phyloP scores from a whole-genome alignment of 1,140 invertebrate species.

The Diuraphis noxia region DNA sequence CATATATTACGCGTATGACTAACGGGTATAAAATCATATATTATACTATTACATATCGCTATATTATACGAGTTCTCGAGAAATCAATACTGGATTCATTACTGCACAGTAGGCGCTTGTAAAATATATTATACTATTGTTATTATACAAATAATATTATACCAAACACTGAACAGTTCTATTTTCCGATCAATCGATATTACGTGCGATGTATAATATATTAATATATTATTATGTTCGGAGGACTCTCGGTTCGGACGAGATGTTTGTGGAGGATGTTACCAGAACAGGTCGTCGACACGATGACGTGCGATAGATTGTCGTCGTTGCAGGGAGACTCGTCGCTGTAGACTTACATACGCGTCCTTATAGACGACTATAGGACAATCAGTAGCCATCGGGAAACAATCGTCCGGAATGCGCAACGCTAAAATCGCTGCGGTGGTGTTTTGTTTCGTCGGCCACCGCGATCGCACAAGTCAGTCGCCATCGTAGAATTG shows the following conservation, averaged over 20 bases:
- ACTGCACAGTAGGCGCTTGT: not conserved
- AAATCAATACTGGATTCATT: not conserved
- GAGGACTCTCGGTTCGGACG: not conserved
- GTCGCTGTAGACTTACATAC: not conserved
- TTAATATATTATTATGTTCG: not conserved
- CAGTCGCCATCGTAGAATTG: no score
- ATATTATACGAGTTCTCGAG: not conserved
- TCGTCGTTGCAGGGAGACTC: not conserved
- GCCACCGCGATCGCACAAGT: not conserved
- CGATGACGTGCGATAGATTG: not conserved
- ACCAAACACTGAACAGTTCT: not conserved
- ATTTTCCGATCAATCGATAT: not conserved
- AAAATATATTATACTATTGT: not conserved
- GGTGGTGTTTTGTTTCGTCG: no score
- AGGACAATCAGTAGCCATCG: conserved; percentile 34
- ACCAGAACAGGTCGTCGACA: conserved; percentile 31
- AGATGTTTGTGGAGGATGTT: not conserved
- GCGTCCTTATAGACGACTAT: not conserved
- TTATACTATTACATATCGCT: no score
- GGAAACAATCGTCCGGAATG: not conserved
- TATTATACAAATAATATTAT: not conserved
- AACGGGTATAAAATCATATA: no score
- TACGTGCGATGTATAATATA: not conserved
- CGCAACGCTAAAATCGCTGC: not conserved
- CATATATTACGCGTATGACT: not conserved